Percentiles rank a stretch among this genome's conserved stretches.
Conservation (phyloP, 1,140 invertebrate species). For the Platorchestia sp. region DNA sequence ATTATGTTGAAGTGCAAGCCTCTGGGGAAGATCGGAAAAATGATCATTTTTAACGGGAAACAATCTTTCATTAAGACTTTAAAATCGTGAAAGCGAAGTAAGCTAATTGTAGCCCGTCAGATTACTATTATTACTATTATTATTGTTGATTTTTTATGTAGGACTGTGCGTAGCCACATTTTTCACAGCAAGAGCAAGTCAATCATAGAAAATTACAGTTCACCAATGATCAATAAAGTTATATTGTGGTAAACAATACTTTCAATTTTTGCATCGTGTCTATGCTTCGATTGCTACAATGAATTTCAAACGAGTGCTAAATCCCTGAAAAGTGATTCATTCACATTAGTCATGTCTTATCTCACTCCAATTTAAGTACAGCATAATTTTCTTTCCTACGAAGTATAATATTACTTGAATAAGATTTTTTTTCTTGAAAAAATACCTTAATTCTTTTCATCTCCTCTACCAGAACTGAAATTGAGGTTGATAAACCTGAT, state of each 20-base stretch:
- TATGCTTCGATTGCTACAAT: neutral
- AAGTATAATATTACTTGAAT: neutral
- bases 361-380: neutral
- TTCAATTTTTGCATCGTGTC: neutral
- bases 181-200: too few species aligned
- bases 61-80: too few species aligned
- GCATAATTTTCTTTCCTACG: neutral
- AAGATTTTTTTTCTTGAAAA: neutral
- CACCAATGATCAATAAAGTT: too few species aligned
- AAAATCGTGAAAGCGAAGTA: too few species aligned
- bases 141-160: too few species aligned
- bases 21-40: too few species aligned
- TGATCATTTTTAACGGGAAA: too few species aligned
- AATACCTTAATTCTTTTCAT: neutral
- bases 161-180: too few species aligned
- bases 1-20: too few species aligned
- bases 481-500: neutral
- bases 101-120: too few species aligned
- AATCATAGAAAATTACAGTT: too few species aligned
- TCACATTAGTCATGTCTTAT: neutral
- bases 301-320: neutral
- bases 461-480: neutral
- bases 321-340: neutral
- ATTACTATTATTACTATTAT: too few species aligned
- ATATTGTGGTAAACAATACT: neutral